A percentile compares a stretch with the other conserved stretches of the same genome.
Conservation (phyloP, 2,797 vertebrate genomes). For the Ptychadena robeensis region DNA sequence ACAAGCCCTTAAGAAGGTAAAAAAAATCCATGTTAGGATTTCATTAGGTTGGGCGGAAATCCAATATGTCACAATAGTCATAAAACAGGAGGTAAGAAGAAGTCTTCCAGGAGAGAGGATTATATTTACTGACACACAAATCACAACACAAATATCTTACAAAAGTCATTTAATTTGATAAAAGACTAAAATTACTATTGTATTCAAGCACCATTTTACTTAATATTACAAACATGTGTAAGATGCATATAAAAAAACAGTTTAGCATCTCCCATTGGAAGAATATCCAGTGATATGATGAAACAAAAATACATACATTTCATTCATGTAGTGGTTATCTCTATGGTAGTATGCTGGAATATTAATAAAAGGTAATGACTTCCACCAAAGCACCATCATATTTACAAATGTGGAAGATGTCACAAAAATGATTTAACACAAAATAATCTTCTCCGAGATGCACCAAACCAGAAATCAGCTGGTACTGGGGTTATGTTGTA, state of each 20-base stretch:
- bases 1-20: too few species aligned
- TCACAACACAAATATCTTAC: conserved; percentile 7
- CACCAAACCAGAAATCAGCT: background rate
- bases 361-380: conserved; percentile 59
- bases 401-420: conserved; percentile 34
- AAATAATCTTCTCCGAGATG: background rate
- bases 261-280: conserved; percentile 75
- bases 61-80: too few species aligned
- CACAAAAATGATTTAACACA: background rate
- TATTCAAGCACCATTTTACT: conserved; percentile 51
- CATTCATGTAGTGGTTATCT: conserved; percentile 52
- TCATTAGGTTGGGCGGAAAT: too few species aligned
- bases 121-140: background rate
- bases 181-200: conserved; percentile 22
- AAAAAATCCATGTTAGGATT: too few species aligned
- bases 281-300: conserved; percentile 70
- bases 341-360: conserved; percentile 60
- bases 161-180: conserved; percentile 47
- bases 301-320: conserved; percentile 48
- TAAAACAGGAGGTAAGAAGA: too few species aligned
- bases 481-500: background rate
- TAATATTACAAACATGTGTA: conserved; percentile 48
- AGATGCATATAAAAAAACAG: conserved; percentile 62
- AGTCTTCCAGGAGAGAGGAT: background rate
- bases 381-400: conserved; percentile 52